Evolutionary conservation across 2,888 invertebrate genomes (phyloP).

Genomic region (Chloroclysta siterata): DNA sequence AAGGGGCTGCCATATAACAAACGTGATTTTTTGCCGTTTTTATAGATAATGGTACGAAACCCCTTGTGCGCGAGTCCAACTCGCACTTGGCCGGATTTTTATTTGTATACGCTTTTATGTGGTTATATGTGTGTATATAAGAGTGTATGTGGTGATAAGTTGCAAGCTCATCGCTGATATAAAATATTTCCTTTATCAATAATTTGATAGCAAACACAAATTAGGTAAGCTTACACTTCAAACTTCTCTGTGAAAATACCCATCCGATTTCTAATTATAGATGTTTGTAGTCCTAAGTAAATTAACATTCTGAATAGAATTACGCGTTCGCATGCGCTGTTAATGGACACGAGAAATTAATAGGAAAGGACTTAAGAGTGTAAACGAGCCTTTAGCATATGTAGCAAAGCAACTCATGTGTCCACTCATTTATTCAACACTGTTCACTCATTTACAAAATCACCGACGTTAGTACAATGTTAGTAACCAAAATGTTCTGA

Average conservation of each 20-base stretch:
- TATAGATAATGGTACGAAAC: too few relatives aligned
- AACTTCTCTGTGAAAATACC: neutral
- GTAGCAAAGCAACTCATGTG: neutral
- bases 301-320: constrained; percentile 11
- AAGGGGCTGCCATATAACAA: too few relatives aligned
- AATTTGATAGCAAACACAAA: too few relatives aligned
- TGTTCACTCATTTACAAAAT: neutral
- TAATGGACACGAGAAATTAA: constrained; percentile 22
- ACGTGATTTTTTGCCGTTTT: too few relatives aligned
- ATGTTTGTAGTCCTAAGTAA: constrained; percentile 5
- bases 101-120: too few relatives aligned
- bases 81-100: too few relatives aligned
- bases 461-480: neutral
- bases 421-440: neutral
- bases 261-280: constrained; percentile 8
- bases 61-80: too few relatives aligned
- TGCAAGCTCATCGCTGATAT: too few relatives aligned
- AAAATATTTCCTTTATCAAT: too few relatives aligned
- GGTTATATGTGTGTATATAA: too few relatives aligned
- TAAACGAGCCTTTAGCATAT: neutral
- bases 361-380: neutral
- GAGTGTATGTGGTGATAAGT: too few relatives aligned
- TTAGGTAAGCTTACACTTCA: too few relatives aligned
- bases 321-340: constrained; percentile 15
- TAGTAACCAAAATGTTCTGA: neutral